A percentile compares a stretch with the other conserved stretches of the same genome.
phyloP scores from a whole-genome alignment of 2,888 invertebrate genomes.

The Cyclophora albipunctata region DNA sequence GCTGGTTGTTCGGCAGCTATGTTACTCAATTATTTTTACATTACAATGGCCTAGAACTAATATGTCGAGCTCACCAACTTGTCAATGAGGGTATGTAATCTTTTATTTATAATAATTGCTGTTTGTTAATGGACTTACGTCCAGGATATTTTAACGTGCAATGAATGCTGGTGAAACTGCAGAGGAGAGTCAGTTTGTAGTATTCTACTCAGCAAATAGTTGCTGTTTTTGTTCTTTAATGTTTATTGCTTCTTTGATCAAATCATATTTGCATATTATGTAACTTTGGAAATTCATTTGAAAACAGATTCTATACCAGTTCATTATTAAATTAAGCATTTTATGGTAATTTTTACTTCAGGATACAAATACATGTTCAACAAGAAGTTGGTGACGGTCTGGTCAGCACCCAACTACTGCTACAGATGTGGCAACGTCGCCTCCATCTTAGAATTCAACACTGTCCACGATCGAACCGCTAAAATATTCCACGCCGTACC shows the following conservation, averaged over 20 bases:
- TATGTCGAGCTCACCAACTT: conserved; percentile 98
- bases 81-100: conserved; percentile 92
- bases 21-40: conserved; percentile 96
- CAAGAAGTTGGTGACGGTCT: conserved; percentile 96
- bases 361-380: conserved; percentile 99
- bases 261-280: not conserved
- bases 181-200: no score
- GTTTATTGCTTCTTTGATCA: not conserved
- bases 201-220: no score
- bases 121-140: no score
- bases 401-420: conserved; percentile 99
- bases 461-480: conserved; percentile 83
- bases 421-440: conserved; percentile 99
- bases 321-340: not conserved
- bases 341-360: conserved; percentile 44
- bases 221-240: not conserved
- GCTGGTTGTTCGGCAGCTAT: conserved; percentile 96
- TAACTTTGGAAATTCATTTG: not conserved
- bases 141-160: no score
- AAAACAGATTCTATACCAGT: not conserved
- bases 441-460: conserved; percentile 93
- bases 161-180: no score
- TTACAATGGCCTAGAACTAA: conserved; percentile 92
- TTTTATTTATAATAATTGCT: no score
- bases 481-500: conserved; percentile 97